A percentile compares a stretch with the other conserved stretches of the same genome.
These are phyloP conservation scores for Drosophila ogumai DNA, from an alignment of 1,140 invertebrate species.

Conservation along the genomic window DNA sequence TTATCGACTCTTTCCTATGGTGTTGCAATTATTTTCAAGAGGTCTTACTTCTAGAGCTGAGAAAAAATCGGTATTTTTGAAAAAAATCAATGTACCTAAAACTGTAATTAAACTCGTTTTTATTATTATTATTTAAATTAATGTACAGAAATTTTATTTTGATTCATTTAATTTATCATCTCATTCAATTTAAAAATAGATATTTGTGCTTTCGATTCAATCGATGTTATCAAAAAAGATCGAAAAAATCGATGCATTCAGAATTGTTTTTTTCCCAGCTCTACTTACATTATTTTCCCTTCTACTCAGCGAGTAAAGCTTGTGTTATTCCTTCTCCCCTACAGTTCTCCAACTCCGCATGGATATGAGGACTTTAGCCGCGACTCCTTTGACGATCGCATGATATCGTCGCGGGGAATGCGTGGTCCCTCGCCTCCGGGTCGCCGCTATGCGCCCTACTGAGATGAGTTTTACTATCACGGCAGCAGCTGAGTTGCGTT, in stretches of 20 bases:
- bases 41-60: not conserved
- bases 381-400: constrained; percentile 93
- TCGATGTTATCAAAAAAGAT: no score
- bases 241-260: no score
- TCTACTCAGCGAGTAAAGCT: not conserved
- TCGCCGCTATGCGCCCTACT: constrained; percentile 93
- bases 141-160: no score
- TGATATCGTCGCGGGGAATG: constrained; percentile 87
- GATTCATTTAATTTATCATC: no score
- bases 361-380: constrained; percentile 94
- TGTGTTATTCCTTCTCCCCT: not conserved
- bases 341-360: constrained; percentile 70
- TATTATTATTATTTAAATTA: no score
- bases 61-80: no score
- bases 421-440: constrained; percentile 88
- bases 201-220: no score
- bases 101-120: no score
- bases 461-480: constrained; percentile 85
- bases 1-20: not conserved
- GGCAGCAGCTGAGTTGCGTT: constrained; percentile 72
- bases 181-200: no score
- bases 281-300: not conserved
- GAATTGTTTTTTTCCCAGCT: no score
- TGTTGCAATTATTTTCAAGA: not conserved
- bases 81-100: no score